A percentile compares a stretch with the other conserved stretches of the same genome.
phyloP scores from a whole-genome alignment of 2,113 vertebrate genomes.

The Hemiprocne comata region DNA sequence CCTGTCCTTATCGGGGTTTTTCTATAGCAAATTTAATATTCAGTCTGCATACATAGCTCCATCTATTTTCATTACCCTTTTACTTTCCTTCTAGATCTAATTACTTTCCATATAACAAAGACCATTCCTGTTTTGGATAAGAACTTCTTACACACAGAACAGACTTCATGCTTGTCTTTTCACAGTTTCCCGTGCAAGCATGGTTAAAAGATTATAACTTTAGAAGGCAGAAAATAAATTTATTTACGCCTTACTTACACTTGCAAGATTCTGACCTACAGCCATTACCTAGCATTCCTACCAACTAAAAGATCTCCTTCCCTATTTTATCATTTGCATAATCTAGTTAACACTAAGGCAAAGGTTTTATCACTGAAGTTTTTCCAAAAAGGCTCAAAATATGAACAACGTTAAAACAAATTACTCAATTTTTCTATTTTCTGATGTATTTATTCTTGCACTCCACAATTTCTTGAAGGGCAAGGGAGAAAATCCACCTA shows the following conservation, averaged over 20 bases:
- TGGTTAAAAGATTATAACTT: not conserved
- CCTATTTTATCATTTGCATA: not conserved
- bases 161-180: not conserved
- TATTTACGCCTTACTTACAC: not conserved
- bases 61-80: constrained; percentile 33
- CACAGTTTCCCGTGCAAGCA: not conserved
- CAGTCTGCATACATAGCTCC: not conserved
- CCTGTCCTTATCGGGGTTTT: not conserved
- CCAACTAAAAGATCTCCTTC: not conserved
- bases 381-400: not conserved
- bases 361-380: not conserved
- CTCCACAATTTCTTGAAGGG: not conserved
- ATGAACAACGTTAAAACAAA: not conserved
- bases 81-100: not conserved
- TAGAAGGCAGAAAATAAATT: not conserved
- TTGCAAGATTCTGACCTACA: not conserved
- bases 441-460: not conserved
- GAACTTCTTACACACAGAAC: not conserved
- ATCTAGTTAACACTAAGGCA: not conserved
- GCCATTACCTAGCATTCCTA: not conserved
- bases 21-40: not conserved
- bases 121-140: not conserved
- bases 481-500: not conserved
- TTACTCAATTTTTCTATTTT: not conserved
- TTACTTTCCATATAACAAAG: not conserved